Evolutionary conservation across 2,113 vertebrate species (phyloP).

Genomic region (Hippocampus comes): DNA sequence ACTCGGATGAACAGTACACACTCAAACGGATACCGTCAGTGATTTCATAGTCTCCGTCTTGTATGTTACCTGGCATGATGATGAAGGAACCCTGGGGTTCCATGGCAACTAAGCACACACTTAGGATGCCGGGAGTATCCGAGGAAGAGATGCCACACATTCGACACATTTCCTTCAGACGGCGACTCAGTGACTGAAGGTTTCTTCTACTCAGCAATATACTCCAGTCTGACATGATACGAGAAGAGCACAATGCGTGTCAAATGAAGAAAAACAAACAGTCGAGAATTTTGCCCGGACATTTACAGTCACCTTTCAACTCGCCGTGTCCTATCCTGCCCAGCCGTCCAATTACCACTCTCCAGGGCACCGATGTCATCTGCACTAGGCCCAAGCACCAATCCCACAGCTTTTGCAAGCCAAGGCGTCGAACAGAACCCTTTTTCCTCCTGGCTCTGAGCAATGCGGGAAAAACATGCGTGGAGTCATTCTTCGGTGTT

Average conservation of each 20-base stretch:
- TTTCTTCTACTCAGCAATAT: slow-evolving; percentile 93
- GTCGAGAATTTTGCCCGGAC: background rate
- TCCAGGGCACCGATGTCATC: slow-evolving; percentile 97
- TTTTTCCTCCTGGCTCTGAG: slow-evolving; percentile 95
- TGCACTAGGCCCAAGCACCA: slow-evolving; percentile 96
- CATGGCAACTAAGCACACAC: slow-evolving; percentile 94
- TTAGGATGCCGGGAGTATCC: slow-evolving; percentile 95
- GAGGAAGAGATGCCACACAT: slow-evolving; percentile 97
- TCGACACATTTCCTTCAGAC: slow-evolving; percentile 94
- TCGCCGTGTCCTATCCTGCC: slow-evolving; percentile 97
- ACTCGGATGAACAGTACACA: background rate
- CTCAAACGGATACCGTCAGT: slow-evolving; percentile 14
- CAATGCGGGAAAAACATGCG: background rate
- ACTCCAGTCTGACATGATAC: slow-evolving; percentile 85
- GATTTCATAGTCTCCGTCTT: slow-evolving; percentile 12
- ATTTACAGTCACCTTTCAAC: slow-evolving; percentile 80
- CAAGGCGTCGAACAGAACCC: slow-evolving; percentile 92
- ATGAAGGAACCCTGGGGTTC: slow-evolving; percentile 96
- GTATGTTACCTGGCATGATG: slow-evolving; percentile 89
- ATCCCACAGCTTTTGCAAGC: slow-evolving; percentile 97
- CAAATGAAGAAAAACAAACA: background rate
- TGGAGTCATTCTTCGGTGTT: background rate
- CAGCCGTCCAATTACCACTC: slow-evolving; percentile 95
- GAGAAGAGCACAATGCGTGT: background rate
- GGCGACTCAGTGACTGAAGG: slow-evolving; percentile 91